A percentile compares a stretch with the other conserved stretches of the same genome.
These are phyloP conservation scores for Anableps anableps DNA, from an alignment of 2,797 vertebrate genomes.

Conservation along the genomic window DNA sequence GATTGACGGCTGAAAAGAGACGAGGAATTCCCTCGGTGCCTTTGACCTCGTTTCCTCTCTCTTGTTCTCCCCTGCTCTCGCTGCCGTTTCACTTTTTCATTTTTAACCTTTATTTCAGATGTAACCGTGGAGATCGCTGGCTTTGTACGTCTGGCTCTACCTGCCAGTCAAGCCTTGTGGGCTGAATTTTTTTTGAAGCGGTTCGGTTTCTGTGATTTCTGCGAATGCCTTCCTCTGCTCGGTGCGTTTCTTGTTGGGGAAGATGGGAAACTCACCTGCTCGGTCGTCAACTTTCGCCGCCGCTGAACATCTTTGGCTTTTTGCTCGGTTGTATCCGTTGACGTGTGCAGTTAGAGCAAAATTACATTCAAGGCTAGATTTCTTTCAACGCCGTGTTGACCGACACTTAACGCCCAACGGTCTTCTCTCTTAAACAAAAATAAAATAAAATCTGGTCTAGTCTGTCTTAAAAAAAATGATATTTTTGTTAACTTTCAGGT, in stretches of 20 bases:
- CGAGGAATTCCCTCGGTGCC: conserved; percentile 78
- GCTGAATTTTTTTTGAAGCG: not conserved
- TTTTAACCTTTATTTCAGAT: conserved; percentile 35
- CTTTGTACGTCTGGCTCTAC: not conserved
- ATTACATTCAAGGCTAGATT: no score
- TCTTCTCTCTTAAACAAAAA: no score
- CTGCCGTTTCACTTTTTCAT: conserved; percentile 34
- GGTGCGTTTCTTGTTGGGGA: not conserved
- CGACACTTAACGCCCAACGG: no score
- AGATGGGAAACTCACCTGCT: not conserved
- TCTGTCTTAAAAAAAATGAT: not conserved
- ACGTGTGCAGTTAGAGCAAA: not conserved
- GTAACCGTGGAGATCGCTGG: not conserved
- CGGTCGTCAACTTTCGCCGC: rapidly evolving
- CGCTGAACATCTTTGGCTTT: not conserved
- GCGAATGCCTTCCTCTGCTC: not conserved
- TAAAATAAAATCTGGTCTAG: not conserved
- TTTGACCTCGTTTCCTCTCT: conserved; percentile 74
- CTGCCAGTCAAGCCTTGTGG: conserved; percentile 4
- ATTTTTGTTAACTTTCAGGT: not conserved
- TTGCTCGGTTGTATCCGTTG: not conserved
- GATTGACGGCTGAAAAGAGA: conserved; percentile 74
- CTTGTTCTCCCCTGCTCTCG: conserved; percentile 15
- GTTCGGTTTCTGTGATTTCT: not conserved
- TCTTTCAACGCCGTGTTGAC: no score